Conservation (phyloP, 2,797 vertebrate genomes). For the Microcaecilia unicolor region DNA sequence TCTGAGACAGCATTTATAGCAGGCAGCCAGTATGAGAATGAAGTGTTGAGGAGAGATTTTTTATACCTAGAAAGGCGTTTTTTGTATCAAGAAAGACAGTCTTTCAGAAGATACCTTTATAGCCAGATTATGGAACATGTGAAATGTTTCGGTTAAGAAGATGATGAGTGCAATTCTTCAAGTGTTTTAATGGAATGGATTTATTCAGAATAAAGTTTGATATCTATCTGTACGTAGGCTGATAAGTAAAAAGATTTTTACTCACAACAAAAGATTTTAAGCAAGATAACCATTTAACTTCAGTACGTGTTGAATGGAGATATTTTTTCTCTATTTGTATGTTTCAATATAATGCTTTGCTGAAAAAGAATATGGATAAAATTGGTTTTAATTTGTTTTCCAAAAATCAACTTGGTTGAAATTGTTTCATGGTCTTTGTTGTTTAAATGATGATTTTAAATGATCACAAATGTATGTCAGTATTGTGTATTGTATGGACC, state of each 20-base stretch:
- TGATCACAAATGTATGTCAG: conserved; percentile 68
- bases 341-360: conserved; percentile 57
- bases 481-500: conserved; percentile 73
- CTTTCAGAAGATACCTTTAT: conserved; percentile 36
- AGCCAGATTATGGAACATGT: conserved; percentile 26
- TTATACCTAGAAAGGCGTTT: conserved; percentile 29
- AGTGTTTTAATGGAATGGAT: conserved; percentile 49
- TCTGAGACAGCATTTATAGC: conserved; percentile 51
- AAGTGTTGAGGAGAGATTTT: conserved; percentile 18
- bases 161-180: conserved; percentile 50
- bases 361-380: conserved; percentile 49
- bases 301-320: conserved; percentile 62
- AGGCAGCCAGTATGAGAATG: conserved; percentile 15
- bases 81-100: conserved; percentile 34
- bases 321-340: conserved; percentile 62
- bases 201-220: conserved; percentile 62
- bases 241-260: conserved; percentile 66
- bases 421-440: conserved; percentile 61
- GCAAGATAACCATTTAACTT: conserved; percentile 65
- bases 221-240: conserved; percentile 68
- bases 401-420: conserved; percentile 51
- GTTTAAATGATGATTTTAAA: conserved; percentile 66
- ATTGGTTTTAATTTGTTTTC: conserved; percentile 47
- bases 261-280: conserved; percentile 61
- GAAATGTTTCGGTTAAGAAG: conserved; percentile 24